Conservation (phyloP, 2,888 invertebrate species). For the Apodemia hepburni region DNA sequence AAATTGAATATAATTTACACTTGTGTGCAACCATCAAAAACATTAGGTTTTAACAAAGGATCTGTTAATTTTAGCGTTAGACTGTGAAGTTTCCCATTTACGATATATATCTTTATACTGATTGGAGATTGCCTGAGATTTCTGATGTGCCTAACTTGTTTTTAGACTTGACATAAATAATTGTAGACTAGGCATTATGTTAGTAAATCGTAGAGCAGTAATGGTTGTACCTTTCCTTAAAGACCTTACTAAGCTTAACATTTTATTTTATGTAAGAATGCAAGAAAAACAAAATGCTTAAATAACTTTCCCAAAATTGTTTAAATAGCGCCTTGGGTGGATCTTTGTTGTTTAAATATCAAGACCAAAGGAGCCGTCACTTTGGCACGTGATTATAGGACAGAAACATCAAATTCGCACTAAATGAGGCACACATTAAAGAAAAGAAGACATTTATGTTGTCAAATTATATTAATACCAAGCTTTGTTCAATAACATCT, state of each 20-base stretch:
- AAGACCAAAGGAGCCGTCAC: neutral
- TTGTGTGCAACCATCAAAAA: neutral
- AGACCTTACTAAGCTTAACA: no score
- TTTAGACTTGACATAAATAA: no score
- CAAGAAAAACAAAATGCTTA: no score
- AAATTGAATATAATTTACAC: neutral
- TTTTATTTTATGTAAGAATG: no score
- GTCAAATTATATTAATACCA: slow-evolving; percentile 9
- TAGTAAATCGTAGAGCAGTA: no score
- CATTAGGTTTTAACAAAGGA: neutral
- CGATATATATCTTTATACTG: no score
- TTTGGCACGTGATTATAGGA: neutral
- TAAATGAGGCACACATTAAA: slow-evolving; percentile 3
- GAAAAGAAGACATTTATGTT: neutral
- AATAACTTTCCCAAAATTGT: neutral
- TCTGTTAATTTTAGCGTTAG: neutral
- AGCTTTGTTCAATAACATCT: neutral
- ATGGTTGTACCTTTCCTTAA: no score
- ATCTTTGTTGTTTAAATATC: neutral
- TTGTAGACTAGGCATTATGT: no score
- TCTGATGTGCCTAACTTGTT: no score
- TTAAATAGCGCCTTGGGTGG: neutral
- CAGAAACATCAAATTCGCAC: neutral
- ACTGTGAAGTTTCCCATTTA: neutral
- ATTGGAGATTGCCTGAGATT: no score